phyloP scores from a whole-genome alignment of 2,113 vertebrate species.

The Dicerorhinus sumatrensis region DNA sequence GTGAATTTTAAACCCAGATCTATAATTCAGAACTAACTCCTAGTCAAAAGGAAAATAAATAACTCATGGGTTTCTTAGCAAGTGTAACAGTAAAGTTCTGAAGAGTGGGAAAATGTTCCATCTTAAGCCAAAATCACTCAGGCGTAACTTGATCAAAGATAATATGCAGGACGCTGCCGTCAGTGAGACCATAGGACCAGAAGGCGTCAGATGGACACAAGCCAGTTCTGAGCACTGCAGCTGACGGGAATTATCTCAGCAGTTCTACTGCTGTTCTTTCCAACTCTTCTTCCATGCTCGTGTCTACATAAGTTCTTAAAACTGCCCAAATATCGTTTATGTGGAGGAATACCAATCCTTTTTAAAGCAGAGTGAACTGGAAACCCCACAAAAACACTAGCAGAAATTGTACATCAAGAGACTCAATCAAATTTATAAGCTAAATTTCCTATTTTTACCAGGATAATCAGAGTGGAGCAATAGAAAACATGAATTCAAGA shows the following conservation, averaged over 20 bases:
- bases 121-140: conserved; percentile 60
- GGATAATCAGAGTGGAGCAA: background rate
- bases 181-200: conserved; percentile 47
- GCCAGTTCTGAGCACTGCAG: conserved; percentile 56
- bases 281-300: conserved; percentile 63
- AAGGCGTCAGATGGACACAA: conserved; percentile 3
- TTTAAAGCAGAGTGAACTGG: background rate
- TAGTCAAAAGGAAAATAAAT: background rate
- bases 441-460: background rate
- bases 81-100: conserved; percentile 28
- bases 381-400: background rate
- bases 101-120: conserved; percentile 23
- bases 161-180: conserved; percentile 21
- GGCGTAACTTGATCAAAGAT: conserved; percentile 58
- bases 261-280: conserved; percentile 36
- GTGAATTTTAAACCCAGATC: background rate
- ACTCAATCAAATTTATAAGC: background rate
- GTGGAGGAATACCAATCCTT: background rate
- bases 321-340: background rate
- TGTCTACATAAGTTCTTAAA: conserved; percentile 32
- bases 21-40: background rate
- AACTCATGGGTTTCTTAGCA: background rate
- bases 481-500: background rate
- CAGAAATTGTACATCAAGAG: background rate
- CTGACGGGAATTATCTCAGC: conserved; percentile 66